Conservation (phyloP, 1,140 invertebrate genomes). For the Phenacoccus solenopsis region DNA sequence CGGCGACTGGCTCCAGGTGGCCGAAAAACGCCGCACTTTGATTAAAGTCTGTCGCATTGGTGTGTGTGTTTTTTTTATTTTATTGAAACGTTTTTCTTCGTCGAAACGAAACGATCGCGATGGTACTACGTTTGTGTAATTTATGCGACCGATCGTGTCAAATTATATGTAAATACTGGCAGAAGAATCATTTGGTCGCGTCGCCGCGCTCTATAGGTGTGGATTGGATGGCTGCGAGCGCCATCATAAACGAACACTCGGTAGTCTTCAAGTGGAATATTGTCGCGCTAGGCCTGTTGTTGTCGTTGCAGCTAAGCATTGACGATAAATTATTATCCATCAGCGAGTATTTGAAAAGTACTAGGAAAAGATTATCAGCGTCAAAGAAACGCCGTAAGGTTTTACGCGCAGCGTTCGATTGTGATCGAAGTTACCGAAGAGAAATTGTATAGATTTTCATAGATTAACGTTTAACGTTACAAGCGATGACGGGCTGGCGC, state of each 20-base stretch:
- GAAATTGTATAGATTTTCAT: not conserved
- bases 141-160: not conserved
- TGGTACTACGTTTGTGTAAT: not conserved
- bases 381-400: not conserved
- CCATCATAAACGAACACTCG: not conserved
- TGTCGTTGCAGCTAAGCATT: not conserved
- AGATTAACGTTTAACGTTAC: too few species aligned
- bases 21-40: too few species aligned
- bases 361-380: constrained; percentile 1
- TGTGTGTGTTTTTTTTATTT: not conserved
- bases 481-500: too few species aligned
- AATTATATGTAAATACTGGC: not conserved
- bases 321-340: not conserved
- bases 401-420: not conserved
- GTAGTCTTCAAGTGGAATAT: not conserved
- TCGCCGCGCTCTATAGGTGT: too few species aligned
- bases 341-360: not conserved
- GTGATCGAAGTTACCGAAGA: not conserved
- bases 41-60: too few species aligned
- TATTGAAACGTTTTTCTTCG: not conserved
- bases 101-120: not conserved
- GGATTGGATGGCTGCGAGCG: not conserved
- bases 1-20: too few species aligned
- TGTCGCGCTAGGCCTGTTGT: not conserved
- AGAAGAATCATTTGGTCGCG: too few species aligned